Conservation (phyloP, 2,888 invertebrate genomes). For the Gnatocerus cornutus region DNA sequence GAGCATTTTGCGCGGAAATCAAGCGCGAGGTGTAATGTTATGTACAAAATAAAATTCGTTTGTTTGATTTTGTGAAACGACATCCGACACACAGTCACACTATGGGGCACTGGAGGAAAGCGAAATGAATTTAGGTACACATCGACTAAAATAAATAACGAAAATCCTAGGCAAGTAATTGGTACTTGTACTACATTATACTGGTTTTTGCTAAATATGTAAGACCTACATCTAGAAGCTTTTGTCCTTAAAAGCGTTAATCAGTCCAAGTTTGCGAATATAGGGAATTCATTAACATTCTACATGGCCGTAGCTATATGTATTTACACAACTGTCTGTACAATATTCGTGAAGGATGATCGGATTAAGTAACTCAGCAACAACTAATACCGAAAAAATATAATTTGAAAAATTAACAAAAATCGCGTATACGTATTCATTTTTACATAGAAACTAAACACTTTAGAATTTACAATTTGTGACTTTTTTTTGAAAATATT, state of each 20-base stretch:
- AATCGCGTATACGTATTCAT: slow-evolving; percentile 65
- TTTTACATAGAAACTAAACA: slow-evolving; percentile 65
- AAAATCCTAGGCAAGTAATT: slow-evolving; percentile 65
- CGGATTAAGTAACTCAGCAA: slow-evolving; percentile 43
- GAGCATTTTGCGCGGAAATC: slow-evolving; percentile 4
- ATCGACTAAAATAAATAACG: slow-evolving; percentile 54
- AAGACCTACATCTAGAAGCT: slow-evolving; percentile 57
- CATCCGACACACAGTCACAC: slow-evolving; percentile 56
- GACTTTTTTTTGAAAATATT: slow-evolving; percentile 66
- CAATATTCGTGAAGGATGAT: slow-evolving; percentile 53
- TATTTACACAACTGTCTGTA: slow-evolving; percentile 61
- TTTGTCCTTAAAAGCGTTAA: slow-evolving; percentile 64
- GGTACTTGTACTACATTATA: slow-evolving; percentile 66
- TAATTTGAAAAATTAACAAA: slow-evolving; percentile 54
- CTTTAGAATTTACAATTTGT: slow-evolving; percentile 62
- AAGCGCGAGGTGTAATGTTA: neutral
- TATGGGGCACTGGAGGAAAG: slow-evolving; percentile 42
- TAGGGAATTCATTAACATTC: slow-evolving; percentile 59
- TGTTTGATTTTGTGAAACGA: slow-evolving; percentile 46
- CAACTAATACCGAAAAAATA: slow-evolving; percentile 43
- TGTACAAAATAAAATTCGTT: slow-evolving; percentile 15
- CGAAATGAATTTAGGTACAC: slow-evolving; percentile 48
- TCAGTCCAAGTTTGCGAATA: slow-evolving; percentile 68
- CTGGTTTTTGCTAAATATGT: slow-evolving; percentile 50
- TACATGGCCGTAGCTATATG: slow-evolving; percentile 57